Percentiles rank a stretch among this genome's conserved stretches.
These are phyloP conservation scores for Lepus townsendii DNA, from an alignment of 2,797 vertebrate species.

Conservation along the genomic window DNA sequence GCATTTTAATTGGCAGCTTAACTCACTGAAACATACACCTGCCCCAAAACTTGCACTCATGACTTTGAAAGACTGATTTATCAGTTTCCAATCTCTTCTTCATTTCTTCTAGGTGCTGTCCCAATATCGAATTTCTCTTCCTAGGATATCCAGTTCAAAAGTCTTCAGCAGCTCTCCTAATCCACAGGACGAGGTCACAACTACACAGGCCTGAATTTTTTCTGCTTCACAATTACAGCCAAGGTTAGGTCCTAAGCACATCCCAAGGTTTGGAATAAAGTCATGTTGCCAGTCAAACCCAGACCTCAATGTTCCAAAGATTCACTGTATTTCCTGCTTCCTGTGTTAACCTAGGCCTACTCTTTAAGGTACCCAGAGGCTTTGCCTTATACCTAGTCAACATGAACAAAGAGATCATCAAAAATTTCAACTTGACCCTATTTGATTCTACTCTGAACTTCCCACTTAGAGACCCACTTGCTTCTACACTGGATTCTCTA, in stretches of 20 bases:
- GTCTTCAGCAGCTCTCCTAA: not conserved
- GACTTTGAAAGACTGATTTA: conserved; percentile 30
- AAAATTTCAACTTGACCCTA: not conserved
- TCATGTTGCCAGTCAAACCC: not conserved
- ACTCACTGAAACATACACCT: too few relatives aligned
- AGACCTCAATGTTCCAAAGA: not conserved
- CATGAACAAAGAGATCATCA: not conserved
- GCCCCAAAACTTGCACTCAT: too few relatives aligned
- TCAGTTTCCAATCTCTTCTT: conserved; percentile 15
- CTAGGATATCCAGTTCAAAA: not conserved
- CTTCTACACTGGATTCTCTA: not conserved
- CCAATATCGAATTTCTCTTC: conserved; percentile 24
- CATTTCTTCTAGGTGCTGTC: not conserved
- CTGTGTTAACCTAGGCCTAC: not conserved
- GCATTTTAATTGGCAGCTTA: too few relatives aligned
- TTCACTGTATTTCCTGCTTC: not conserved
- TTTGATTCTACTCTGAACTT: not conserved
- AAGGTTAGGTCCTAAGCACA: not conserved
- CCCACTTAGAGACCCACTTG: not conserved
- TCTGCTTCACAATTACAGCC: not conserved
- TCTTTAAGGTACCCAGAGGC: not conserved
- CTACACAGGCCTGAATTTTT: not conserved
- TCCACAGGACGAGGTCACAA: not conserved
- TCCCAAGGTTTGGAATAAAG: not conserved
- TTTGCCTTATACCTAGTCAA: not conserved